Evolutionary conservation across 2,113 vertebrate species (phyloP).

Genomic region (Ochotona curzoniae): DNA sequence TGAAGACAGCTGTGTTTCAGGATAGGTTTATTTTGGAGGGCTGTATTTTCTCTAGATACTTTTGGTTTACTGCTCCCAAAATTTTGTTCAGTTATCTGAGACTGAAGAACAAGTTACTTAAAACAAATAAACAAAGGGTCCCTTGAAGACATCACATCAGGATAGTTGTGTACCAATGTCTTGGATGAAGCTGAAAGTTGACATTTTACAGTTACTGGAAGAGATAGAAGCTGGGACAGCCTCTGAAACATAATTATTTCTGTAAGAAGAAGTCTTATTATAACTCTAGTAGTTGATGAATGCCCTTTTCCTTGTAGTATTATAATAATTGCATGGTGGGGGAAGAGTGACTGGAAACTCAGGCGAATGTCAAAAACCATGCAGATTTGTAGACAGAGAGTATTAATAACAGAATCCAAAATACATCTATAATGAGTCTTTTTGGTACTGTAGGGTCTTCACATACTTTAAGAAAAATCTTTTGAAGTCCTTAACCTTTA

Average conservation of each 20-base stretch:
- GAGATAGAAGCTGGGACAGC: background rate
- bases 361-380: background rate
- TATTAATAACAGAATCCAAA: background rate
- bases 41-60: background rate
- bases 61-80: background rate
- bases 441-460: too few relatives aligned
- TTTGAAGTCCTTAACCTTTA: background rate
- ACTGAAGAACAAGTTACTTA: background rate
- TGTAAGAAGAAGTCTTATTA: background rate
- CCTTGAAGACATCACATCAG: background rate
- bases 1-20: background rate
- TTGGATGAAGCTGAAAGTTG: background rate
- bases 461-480: background rate
- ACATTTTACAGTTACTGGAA: background rate
- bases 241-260: conserved; percentile 11
- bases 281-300: background rate
- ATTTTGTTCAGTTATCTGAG: background rate
- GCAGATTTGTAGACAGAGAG: background rate
- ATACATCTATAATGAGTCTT: background rate
- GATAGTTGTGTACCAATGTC: background rate
- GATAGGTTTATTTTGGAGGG: background rate
- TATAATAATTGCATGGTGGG: background rate
- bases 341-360: background rate
- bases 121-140: background rate
- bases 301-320: background rate